phyloP scores from a whole-genome alignment of 2,888 invertebrate genomes.

The Drosophila rubida region DNA sequence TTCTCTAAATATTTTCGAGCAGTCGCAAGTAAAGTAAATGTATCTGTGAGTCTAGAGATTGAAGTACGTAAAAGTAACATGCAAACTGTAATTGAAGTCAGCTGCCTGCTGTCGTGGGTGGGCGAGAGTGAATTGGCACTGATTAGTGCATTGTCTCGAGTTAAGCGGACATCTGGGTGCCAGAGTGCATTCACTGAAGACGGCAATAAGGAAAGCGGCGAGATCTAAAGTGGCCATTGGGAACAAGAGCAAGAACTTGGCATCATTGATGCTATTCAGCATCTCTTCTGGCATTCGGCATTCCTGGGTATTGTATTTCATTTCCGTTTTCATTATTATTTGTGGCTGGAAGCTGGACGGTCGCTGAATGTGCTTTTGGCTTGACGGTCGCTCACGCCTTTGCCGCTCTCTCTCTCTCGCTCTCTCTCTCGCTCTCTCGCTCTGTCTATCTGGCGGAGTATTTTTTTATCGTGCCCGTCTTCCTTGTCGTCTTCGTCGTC shows the following conservation, averaged over 20 bases:
- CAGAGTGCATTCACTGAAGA: conserved; percentile 12
- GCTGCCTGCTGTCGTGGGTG: neutral
- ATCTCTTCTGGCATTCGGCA: conserved; percentile 64
- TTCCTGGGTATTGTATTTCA: conserved; percentile 82
- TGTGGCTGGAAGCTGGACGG: conserved; percentile 59
- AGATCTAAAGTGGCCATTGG: conserved; percentile 47
- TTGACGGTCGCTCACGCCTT: conserved; percentile 49
- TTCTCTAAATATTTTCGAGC: no score
- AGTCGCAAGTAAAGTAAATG: no score
- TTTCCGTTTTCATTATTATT: conserved; percentile 83
- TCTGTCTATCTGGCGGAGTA: conserved; percentile 35
- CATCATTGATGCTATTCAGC: conserved; percentile 42
- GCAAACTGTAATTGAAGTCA: neutral
- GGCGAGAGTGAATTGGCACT: neutral
- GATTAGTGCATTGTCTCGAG: conserved; percentile 34
- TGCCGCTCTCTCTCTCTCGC: conserved; percentile 10
- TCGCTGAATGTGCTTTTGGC: conserved; percentile 40
- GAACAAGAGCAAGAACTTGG: conserved; percentile 11
- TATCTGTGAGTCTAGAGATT: no score
- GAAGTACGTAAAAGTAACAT: no score
- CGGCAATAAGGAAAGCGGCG: conserved; percentile 22
- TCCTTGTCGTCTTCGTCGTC: conserved; percentile 33
- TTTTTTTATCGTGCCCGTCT: conserved; percentile 50
- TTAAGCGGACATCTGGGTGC: conserved; percentile 12
- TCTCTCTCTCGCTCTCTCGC: neutral